Conservation (phyloP, 2,113 vertebrate genomes). For the Kryptolebias marmoratus region DNA sequence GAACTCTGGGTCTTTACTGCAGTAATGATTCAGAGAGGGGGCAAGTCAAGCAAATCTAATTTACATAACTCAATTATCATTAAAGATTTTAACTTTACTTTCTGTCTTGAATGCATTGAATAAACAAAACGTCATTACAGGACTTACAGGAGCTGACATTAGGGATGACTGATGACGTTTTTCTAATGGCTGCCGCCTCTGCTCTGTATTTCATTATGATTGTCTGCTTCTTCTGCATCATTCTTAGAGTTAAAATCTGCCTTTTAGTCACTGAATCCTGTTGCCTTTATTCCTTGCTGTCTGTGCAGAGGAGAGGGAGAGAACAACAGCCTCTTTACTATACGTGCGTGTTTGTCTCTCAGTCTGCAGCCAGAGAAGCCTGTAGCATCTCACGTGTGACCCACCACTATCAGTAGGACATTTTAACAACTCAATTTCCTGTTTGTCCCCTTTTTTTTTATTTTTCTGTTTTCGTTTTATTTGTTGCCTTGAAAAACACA, state of each 20-base stretch:
- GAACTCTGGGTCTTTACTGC: not conserved
- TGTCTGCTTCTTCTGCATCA: too few relatives aligned
- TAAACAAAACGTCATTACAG: not conserved
- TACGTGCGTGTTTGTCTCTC: not conserved
- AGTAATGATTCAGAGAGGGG: not conserved
- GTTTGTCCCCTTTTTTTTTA: not conserved
- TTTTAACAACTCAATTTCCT: slow-evolving; percentile 38
- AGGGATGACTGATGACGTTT: not conserved
- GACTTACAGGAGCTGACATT: not conserved
- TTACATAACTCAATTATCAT: not conserved
- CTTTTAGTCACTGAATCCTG: too few relatives aligned
- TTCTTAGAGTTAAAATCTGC: too few relatives aligned
- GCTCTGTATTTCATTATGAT: too few relatives aligned
- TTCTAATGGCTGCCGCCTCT: not conserved
- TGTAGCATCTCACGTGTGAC: not conserved
- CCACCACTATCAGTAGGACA: not conserved
- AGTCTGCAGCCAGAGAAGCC: not conserved
- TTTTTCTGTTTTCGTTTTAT: slow-evolving; percentile 8
- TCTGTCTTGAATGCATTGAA: not conserved
- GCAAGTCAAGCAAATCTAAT: not conserved
- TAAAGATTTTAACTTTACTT: not conserved
- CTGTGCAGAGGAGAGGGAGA: too few relatives aligned
- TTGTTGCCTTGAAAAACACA: slow-evolving; percentile 15
- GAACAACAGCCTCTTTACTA: not conserved
- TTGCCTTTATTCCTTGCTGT: too few relatives aligned